phyloP scores from a whole-genome alignment of 1,140 invertebrate species.

The Globodera rostochiensis region DNA sequence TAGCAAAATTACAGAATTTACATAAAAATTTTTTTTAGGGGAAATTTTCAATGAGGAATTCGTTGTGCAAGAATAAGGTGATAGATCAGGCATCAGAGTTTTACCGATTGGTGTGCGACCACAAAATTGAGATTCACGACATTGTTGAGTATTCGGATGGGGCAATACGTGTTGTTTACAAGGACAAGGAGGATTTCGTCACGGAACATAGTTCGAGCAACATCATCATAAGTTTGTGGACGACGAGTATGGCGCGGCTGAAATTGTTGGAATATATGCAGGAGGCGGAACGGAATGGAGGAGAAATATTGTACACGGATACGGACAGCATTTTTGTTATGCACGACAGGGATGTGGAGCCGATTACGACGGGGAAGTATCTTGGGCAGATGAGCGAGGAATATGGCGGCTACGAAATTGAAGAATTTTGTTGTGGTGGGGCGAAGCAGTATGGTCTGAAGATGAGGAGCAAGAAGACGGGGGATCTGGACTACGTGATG shows the following conservation, averaged over 20 bases:
- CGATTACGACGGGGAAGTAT: not conserved
- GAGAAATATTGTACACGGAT: too few relatives aligned
- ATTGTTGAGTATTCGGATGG: not conserved
- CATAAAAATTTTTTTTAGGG: not conserved
- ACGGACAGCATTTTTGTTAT: too few relatives aligned
- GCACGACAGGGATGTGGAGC: not conserved
- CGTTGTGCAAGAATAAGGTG: not conserved
- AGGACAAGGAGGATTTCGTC: too few relatives aligned
- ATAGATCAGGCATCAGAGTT: not conserved
- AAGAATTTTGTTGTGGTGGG: slow-evolving; percentile 15
- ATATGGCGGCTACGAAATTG: not conserved
- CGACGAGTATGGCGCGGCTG: not conserved
- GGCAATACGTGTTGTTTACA: too few relatives aligned
- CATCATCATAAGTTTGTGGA: not conserved
- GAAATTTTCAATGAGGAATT: slow-evolving; percentile 6
- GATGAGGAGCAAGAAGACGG: not conserved
- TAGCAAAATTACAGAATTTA: too few relatives aligned
- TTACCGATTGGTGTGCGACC: not conserved
- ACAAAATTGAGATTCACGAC: not conserved
- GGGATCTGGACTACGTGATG: too few relatives aligned
- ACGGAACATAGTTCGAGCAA: too few relatives aligned
- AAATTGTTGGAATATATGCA: not conserved
- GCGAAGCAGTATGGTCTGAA: not conserved
- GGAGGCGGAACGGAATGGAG: not conserved
- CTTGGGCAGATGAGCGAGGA: too few relatives aligned